Conservation (phyloP, 2,888 invertebrate species). For the Marronus borbonicus region DNA sequence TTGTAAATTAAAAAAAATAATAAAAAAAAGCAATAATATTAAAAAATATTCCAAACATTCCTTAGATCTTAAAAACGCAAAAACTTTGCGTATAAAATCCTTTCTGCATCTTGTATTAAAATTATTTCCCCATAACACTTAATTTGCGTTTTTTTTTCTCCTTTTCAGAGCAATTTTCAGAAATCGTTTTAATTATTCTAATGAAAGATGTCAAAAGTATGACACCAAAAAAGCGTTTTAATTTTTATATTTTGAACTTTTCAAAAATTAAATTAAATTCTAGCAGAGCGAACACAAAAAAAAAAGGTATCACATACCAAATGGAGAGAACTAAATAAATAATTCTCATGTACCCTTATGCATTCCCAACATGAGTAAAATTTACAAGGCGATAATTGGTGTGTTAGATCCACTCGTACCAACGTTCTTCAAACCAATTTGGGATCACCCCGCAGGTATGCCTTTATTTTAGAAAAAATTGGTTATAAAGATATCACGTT, state of each 20-base stretch:
- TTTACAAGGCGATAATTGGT: conserved; percentile 72
- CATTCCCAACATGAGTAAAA: conserved; percentile 12
- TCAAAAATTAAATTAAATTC: neutral
- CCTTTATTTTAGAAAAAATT: neutral
- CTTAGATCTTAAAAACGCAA: too few species aligned
- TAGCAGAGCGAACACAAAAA: neutral
- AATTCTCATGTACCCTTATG: neutral
- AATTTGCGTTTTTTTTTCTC: too few species aligned
- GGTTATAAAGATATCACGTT: conserved; percentile 53
- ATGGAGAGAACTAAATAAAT: neutral
- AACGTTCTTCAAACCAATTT: conserved; percentile 86
- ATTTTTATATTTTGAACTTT: neutral
- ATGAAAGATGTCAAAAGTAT: neutral
- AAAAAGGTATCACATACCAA: too few species aligned
- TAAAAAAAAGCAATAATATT: too few species aligned
- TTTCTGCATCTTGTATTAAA: too few species aligned
- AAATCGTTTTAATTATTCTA: neutral
- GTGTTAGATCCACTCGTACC: conserved; percentile 86
- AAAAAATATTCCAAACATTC: too few species aligned
- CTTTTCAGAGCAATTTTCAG: too few species aligned
- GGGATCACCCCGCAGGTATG: conserved; percentile 97
- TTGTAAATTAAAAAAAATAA: too few species aligned
- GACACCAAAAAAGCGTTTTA: neutral
- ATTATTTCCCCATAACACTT: too few species aligned
- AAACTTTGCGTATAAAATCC: too few species aligned